These are phyloP conservation scores for Umimayanthus kanabou DNA, from an alignment of 92 coral and sea anemone species.

Conservation along the genomic window DNA sequence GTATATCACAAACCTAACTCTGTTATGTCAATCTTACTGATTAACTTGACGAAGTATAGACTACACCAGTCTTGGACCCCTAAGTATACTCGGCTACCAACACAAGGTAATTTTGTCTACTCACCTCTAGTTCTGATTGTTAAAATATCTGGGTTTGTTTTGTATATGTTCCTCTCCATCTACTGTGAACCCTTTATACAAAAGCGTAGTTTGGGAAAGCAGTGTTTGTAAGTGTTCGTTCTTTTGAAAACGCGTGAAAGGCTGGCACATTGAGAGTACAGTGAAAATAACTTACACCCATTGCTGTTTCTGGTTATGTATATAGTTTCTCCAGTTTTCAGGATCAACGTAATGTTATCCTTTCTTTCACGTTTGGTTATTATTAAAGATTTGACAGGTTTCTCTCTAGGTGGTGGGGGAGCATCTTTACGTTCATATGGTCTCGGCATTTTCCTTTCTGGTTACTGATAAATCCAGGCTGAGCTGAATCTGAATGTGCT, in stretches of 20 bases:
- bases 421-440: not conserved
- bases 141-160: not conserved
- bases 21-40: not conserved
- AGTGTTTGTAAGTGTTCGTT: not conserved
- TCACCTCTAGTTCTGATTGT: not conserved
- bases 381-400: not conserved
- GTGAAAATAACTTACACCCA: not conserved
- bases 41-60: too few relatives aligned
- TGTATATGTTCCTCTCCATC: not conserved
- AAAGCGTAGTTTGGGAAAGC: not conserved
- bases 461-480: not conserved
- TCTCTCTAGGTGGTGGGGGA: not conserved
- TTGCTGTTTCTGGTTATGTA: not conserved
- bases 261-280: not conserved
- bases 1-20: too few relatives aligned
- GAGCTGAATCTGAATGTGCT: not conserved
- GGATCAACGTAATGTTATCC: not conserved
- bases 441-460: not conserved
- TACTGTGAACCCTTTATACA: slow-evolving; percentile 1
- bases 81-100: not conserved
- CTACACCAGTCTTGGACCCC: too few relatives aligned
- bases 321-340: not conserved
- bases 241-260: not conserved
- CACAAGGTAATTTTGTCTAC: not conserved
- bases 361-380: not conserved